Conservation (phyloP, 2,797 vertebrate species). For the Tokudaia muenninki region DNA sequence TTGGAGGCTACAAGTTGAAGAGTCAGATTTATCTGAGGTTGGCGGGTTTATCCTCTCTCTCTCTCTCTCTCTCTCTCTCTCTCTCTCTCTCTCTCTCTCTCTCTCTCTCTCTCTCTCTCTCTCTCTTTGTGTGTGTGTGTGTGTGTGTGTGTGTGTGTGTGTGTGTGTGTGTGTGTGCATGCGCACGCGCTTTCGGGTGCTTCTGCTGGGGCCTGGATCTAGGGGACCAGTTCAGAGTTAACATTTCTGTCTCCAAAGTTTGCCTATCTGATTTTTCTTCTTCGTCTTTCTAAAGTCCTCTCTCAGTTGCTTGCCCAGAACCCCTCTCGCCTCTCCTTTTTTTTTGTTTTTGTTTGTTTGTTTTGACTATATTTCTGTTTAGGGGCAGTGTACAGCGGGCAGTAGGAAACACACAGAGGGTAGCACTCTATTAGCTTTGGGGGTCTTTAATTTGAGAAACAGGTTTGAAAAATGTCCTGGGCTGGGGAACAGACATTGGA, state of each 20-base stretch:
- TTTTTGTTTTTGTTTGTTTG: fast-evolving
- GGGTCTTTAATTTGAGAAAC: conserved; percentile 19
- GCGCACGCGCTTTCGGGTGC: background rate
- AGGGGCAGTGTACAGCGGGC: background rate
- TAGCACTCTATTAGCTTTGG: background rate
- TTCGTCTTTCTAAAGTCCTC: fast-evolving
- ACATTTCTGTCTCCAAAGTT: background rate
- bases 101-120: too few relatives aligned
- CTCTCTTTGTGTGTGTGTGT: background rate
- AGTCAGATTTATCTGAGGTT: conserved; percentile 20
- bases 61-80: too few relatives aligned
- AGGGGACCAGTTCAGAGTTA: background rate
- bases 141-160: background rate
- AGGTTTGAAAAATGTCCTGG: conserved; percentile 14
- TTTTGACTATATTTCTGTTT: background rate
- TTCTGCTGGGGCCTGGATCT: background rate
- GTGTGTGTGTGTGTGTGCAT: background rate
- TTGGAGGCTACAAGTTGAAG: conserved; percentile 55
- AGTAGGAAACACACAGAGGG: background rate
- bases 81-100: too few relatives aligned
- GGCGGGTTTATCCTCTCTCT: background rate
- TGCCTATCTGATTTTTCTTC: background rate
- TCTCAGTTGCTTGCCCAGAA: background rate
- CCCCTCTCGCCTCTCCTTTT: too few relatives aligned
- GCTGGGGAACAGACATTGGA: background rate